phyloP scores from a whole-genome alignment of 1,140 invertebrate species.

The Bombus terrestris region DNA sequence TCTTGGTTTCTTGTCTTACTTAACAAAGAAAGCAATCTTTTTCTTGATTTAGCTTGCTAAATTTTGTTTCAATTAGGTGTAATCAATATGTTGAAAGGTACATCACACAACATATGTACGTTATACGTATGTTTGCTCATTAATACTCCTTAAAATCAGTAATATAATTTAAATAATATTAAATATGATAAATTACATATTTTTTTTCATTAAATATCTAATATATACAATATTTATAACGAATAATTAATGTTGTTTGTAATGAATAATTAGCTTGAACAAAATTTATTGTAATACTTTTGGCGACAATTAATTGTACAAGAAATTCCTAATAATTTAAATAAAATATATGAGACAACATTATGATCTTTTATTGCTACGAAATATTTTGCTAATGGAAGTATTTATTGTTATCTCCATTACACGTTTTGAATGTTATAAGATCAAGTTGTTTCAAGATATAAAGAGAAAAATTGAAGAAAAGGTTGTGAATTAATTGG shows the following conservation, averaged over 20 bases:
- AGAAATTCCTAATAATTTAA: conserved; percentile 3
- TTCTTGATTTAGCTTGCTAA: not conserved
- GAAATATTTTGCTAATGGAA: not conserved
- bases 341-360: conserved; percentile 3
- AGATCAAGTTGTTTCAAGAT: not conserved
- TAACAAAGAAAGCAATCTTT: not conserved
- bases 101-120: not conserved
- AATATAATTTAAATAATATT: conserved; percentile 16
- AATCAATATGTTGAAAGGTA: not conserved
- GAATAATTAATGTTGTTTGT: conserved; percentile 9
- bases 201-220: conserved; percentile 11
- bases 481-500: not conserved
- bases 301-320: conserved; percentile 8
- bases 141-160: not conserved
- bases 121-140: not conserved
- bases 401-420: not conserved
- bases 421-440: not conserved
- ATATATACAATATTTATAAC: not conserved
- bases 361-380: not conserved
- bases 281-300: conserved; percentile 16
- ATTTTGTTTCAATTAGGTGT: not conserved
- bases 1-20: not conserved
- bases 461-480: not conserved
- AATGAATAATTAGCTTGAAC: not conserved
- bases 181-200: conserved; percentile 1